Evolutionary conservation across 2,888 invertebrate genomes (phyloP), one percentile per base, ranked within the genome.

Genomic region (Lithosia quadra): DNA sequence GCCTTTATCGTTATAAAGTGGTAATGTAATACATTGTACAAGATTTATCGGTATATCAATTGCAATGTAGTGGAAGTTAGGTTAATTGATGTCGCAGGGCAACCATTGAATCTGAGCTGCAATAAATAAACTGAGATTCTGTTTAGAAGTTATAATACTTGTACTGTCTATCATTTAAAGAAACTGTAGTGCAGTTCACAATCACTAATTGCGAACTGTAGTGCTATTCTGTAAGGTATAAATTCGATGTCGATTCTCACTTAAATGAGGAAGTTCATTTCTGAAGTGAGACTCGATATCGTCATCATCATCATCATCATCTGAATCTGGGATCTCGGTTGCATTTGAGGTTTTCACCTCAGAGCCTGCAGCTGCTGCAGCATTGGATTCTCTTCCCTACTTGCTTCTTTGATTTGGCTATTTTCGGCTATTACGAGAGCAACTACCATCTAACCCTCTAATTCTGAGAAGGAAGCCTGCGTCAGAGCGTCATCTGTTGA

Each of bases 81-180:
- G 85, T 84, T 89, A 89, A 92, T 90, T 89, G 88, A 84, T 83
- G 89, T 84, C 87, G 86, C 71, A 85, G 90, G 86, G 77, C 90
- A 83, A 78, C 78, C 76, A 83, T 86, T 88, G 86, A 81, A 70
- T 82, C 78, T 75, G 63, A 78, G 69, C 22, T 63, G 72, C 28
- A 69, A 77, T 75, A 79, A 77, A 80, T 67, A 72, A 67, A 53
- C 58, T 64, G 60, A 65, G 58, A 64, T 65, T 61, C 39, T 8
- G 7, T 60, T 43, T 22, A n/a, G 39, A 13, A 7, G 36, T 56
- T 24, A 57, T 55, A 49, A 58, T 66, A 49, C 1, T 39, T 34
- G 34, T 21, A 34, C 34, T 1, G 49, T 33, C 21, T 2, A 2
- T 36, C 9, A 1, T 61, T 68, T 65, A 21, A 10, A 53, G 53